Percentiles rank a stretch among this genome's conserved stretches.
phyloP scores from a whole-genome alignment of 2,797 vertebrate species.

The Oryzias sinensis region DNA sequence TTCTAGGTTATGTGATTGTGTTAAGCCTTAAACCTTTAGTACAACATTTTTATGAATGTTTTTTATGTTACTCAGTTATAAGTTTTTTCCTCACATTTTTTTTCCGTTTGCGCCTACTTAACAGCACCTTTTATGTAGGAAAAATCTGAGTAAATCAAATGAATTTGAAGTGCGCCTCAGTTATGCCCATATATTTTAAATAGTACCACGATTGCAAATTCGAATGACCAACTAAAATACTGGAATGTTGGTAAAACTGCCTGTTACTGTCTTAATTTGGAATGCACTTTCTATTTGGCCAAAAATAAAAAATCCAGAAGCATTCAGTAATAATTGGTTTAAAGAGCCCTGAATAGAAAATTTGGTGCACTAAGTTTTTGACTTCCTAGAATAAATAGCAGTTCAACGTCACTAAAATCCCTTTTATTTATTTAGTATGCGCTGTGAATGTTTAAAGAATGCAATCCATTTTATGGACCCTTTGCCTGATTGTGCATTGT shows the following conservation, averaged over 20 bases:
- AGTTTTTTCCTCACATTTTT: too few species aligned
- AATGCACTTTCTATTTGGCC: neutral
- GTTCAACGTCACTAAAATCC: neutral
- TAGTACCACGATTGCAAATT: neutral
- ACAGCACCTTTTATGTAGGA: too few species aligned
- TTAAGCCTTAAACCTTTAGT: too few species aligned
- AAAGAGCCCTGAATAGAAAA: conserved; percentile 1
- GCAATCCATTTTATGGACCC: neutral
- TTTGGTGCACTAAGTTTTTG: neutral
- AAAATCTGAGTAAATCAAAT: too few species aligned
- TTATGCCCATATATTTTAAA: neutral
- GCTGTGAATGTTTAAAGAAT: neutral
- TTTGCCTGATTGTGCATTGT: conserved; percentile 6
- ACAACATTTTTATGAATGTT: too few species aligned
- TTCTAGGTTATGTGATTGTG: too few species aligned
- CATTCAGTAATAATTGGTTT: neutral
- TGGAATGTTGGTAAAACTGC: neutral
- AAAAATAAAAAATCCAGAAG: neutral
- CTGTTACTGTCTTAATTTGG: neutral
- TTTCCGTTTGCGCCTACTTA: too few species aligned
- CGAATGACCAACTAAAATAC: neutral
- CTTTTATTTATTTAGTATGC: neutral
- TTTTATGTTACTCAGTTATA: too few species aligned
- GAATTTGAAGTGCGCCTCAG: too few species aligned
- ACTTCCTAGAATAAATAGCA: neutral